Base-by-base conservation (phyloP, 1,140 invertebrate genomes). In the Drosophila aff. region DNA sequence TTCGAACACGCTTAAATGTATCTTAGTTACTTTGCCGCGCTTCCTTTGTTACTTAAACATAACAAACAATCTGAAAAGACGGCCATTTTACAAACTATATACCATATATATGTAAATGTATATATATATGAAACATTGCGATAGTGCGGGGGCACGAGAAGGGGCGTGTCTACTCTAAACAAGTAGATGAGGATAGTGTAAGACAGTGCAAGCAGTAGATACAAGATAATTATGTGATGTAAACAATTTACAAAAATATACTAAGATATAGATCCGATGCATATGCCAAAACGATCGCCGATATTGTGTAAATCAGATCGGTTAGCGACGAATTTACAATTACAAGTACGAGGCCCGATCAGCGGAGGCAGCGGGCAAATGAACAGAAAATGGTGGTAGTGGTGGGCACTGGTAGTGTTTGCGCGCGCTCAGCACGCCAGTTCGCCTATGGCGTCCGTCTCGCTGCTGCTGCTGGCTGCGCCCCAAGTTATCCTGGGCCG, bases 191-290 rank as follows among this genome's bases (percentile, higher is more conserved):
- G 46, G 21, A 36, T n/a, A 23, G 23, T 23, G 23, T 23, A 23
- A 3, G 53, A 57, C 21, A 26, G 53, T 40, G 53, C 21, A 53
- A 41, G 66, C 33, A 40, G 16, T 62, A 16, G n/a, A 61, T 73
- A 59, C 46, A 61, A 52, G 55, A 23, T 73, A 50, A 40, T 61
- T 38, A 52, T 31, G 49, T 31, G 44, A 64, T 80, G 77, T 89
- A 89, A 89, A 89, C 50, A 65, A 79, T 82, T 81, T 89, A 87
- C 69, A 90, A 84, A 87, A 89, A 90, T 83, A 57, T 57, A 26
- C 15, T 40, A 33, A 50, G 4, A 31, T 57, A 76, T 82, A 75
- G 64, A 81, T 82, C 46, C 53, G 36, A 40, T n/a, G 26, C 38
- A 15, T 38, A 28, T 72, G 40, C 44, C 52, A 43, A 47, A 49